Percentiles rank a stretch among this genome's conserved stretches.
phyloP scores from a whole-genome alignment of 2,797 vertebrate species.

The Eulemur albifrons region DNA sequence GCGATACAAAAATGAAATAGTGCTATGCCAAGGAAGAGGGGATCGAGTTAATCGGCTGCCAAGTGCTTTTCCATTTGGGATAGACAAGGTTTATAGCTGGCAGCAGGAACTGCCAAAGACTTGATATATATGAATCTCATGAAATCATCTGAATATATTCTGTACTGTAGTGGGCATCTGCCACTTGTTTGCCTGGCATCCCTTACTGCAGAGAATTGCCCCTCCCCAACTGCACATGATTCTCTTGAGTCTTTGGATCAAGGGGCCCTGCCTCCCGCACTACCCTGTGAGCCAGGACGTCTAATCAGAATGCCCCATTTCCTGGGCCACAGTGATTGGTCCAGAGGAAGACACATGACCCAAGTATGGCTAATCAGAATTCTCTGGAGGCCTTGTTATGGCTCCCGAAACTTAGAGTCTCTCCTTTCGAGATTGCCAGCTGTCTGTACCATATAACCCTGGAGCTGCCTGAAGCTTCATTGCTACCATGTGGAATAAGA shows the following conservation, averaged over 20 bases:
- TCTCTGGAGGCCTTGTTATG: neutral
- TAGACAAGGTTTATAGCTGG: slow-evolving; percentile 47
- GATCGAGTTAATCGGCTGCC: slow-evolving; percentile 43
- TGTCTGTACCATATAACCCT: neutral
- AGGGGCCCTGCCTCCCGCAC: neutral
- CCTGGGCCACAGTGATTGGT: neutral
- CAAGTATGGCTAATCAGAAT: neutral
- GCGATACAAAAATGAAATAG: slow-evolving; percentile 52
- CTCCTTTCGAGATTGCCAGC: neutral
- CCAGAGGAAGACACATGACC: neutral
- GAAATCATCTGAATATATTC: slow-evolving; percentile 56
- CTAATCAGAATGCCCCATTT: neutral
- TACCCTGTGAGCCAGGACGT: neutral
- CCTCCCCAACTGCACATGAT: neutral
- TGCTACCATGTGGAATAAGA: neutral
- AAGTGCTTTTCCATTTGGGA: slow-evolving; percentile 63
- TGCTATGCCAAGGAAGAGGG: slow-evolving; percentile 38
- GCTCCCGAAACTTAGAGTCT: neutral
- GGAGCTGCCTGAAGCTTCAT: neutral
- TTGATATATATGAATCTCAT: slow-evolving; percentile 30
- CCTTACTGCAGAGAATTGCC: neutral
- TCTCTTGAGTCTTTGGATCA: neutral
- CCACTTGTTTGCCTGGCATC: neutral
- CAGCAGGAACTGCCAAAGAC: slow-evolving; percentile 29
- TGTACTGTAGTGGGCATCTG: slow-evolving; percentile 39